Evolutionary conservation across 2,888 invertebrate genomes (phyloP), one percentile per base, ranked within the genome.

Genomic region (Pristionchus japonicus): DNA sequence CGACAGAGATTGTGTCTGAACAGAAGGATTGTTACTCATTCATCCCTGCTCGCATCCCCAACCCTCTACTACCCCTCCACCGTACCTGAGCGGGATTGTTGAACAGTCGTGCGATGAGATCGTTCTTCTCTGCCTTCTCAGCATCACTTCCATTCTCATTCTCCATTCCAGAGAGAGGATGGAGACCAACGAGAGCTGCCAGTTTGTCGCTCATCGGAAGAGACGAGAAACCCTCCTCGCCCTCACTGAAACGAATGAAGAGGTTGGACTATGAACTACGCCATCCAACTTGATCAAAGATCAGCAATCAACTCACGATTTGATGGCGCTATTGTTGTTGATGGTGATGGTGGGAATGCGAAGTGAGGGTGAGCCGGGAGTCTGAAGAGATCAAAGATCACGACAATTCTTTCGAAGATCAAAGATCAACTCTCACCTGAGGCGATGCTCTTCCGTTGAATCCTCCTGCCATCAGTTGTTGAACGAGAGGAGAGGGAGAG

Each of bases 161-260:
- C 57, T 89, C 89, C 31, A 47, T 86, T 43, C 85, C 86, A 47
- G 88, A 37, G 3, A 52, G 70, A 23, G 88, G 87, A 31, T 82
- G 82, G 49, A 91, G 87, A 49, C 92, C 92, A n/a, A 92, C 92
- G 17, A 92, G 89, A 77, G 91, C 91, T 4, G 92, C 92, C n/a
- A 92, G 88, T 87, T 91, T 91, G 67, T 92, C 92, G 1, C 90
- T 89, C 31, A 90, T 90, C 3, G 91, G 90, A 90, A 91, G 89
- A 40, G 52, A 49, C 3, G 74, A 77, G 77, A 34, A 87, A 11
- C 61, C 89, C 27, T 57, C 61, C 77, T 80, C 87, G 27, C 49
- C 40, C 34, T 88, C 88, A 88, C 88, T 91, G 89, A 89, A 52
- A 52, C 17, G 27, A 1, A 37, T 74, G 37, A 27, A 74, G 3